A percentile compares a stretch with the other conserved stretches of the same genome.
Evolutionary conservation across 2,888 invertebrate genomes (phyloP).

Genomic region (Amphipoea lucens): DNA sequence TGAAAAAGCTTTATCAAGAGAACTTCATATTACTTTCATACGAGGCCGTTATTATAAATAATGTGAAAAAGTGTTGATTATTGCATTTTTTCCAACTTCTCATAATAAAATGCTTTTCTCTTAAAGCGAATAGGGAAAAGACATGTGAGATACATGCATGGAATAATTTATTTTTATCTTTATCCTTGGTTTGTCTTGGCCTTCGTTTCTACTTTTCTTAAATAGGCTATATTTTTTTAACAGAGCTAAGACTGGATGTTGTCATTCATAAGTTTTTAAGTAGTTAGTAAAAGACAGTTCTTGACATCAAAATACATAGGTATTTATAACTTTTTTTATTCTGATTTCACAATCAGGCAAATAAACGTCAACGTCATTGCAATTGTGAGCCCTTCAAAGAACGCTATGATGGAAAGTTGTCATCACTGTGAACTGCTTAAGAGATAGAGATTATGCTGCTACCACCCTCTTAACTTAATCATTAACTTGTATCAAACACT

Average conservation of each 20-base stretch:
- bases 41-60: slow-evolving; percentile 28
- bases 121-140: neutral
- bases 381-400: too few relatives aligned
- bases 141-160: slow-evolving; percentile 33
- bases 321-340: neutral
- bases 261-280: neutral
- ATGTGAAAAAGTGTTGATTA: slow-evolving; percentile 42
- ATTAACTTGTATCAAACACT: neutral
- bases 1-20: neutral
- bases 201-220: slow-evolving; percentile 3
- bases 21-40: slow-evolving; percentile 23
- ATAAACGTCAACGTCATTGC: neutral
- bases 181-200: neutral
- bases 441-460: neutral
- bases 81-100: slow-evolving; percentile 53
- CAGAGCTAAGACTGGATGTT: too few relatives aligned
- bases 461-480: neutral
- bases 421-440: neutral
- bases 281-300: too few relatives aligned
- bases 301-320: too few relatives aligned
- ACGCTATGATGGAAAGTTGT: too few relatives aligned
- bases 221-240: neutral
- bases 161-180: slow-evolving; percentile 37
- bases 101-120: slow-evolving; percentile 43
- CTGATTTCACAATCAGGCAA: neutral